Percentiles rank a stretch among this genome's conserved stretches.
Evolutionary conservation across 2,113 vertebrate genomes (phyloP).

Genomic region (Gavialis gangeticus): DNA sequence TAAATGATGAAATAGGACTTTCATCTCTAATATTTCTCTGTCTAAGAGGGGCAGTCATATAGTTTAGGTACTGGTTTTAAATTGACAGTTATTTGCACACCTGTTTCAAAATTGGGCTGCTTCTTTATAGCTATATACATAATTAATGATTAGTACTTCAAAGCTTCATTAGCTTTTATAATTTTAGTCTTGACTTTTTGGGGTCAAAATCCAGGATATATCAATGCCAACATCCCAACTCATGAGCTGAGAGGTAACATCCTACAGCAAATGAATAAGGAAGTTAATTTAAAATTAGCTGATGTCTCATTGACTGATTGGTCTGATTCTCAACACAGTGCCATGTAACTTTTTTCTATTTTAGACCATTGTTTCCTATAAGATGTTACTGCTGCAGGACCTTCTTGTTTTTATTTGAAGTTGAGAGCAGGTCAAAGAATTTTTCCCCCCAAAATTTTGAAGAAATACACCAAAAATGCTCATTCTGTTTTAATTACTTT

Average conservation of each 20-base stretch:
- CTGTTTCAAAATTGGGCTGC: not conserved
- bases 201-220: not conserved
- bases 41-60: not conserved
- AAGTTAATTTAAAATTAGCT: not conserved
- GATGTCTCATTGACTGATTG: not conserved
- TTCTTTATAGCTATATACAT: not conserved
- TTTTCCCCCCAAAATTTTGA: not conserved
- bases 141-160: not conserved
- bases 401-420: not conserved
- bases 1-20: not conserved
- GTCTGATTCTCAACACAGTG: not conserved
- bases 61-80: not conserved
- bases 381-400: accelerated
- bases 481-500: not conserved
- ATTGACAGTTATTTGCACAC: not conserved
- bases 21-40: not conserved
- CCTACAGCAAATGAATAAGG: not conserved
- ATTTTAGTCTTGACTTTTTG: not conserved
- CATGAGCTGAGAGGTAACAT: not conserved
- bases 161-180: not conserved
- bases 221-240: not conserved
- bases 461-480: not conserved
- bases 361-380: not conserved
- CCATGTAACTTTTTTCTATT: not conserved
- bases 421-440: not conserved